Base-by-base conservation (phyloP, 2,797 vertebrate species). In the Acanthiza pusilla region DNA sequence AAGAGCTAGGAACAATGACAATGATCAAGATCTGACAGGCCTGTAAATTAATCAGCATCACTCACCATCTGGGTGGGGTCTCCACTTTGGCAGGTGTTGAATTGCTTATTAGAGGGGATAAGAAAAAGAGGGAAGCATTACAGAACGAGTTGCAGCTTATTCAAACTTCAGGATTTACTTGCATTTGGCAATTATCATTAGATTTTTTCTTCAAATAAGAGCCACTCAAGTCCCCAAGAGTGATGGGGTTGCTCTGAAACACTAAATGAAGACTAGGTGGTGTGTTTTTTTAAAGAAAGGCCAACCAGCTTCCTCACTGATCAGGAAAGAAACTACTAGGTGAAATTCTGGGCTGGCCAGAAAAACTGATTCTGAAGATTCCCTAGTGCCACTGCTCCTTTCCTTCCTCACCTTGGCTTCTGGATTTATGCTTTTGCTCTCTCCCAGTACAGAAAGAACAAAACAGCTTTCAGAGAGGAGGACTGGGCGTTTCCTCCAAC, bases 261-360 rank as follows among this genome's bases (percentile, higher is more conserved):
- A 34, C 13, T 45, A 79, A 34, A 71, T 43, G 38, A 89, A 70
- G 55, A 54, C 6, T 38, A 38, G 38, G 38, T 38, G 9, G 38
- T 38, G 38, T 38, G 38, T 38, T 38, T 38, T 38, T 36, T 65
- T 47, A 26, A 73, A 11, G 7, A 71, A 79, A 26, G 6, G 3
- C 1, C 50, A 73, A 15, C 7, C 4, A 76, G 13, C 17, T 82
- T 74, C 5, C 1, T 22, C 11, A 2, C 0, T 2, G n/a, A 9
- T 61, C 38, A 54, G 25, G 36, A 40, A 48, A 70, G 51, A 54
- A 91, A 62, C 10, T 55, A 7, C 10, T 40, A 11, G 7, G 5
- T 70, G 26, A 87, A 91, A 88, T 58, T 78, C n/a, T 72, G 40
- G 10, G 16, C 38, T 86, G 29, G 25, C 13, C 36, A 68, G 36